A percentile compares a stretch with the other conserved stretches of the same genome.
phyloP scores from a whole-genome alignment of 2,888 invertebrate species.

The Hermodice carunculata region DNA sequence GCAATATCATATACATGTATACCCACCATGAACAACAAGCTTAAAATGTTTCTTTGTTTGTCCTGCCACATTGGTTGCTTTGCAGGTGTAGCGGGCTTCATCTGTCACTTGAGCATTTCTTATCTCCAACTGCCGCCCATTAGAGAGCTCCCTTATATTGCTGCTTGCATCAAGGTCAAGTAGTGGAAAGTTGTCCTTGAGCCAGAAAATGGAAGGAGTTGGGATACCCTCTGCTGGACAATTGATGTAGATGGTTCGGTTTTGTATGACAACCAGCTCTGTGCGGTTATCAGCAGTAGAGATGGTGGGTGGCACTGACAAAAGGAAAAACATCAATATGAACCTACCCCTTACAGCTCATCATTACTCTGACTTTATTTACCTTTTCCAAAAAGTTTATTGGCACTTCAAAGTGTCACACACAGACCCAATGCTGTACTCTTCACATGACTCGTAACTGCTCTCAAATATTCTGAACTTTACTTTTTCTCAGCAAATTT shows the following conservation, averaged over 20 bases:
- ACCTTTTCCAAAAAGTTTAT: no score
- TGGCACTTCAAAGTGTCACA: no score
- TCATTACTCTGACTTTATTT: no score
- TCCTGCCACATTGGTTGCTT: constrained; percentile 71
- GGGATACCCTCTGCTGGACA: constrained; percentile 68
- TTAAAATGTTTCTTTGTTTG: constrained; percentile 67
- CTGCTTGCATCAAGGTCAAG: constrained; percentile 58
- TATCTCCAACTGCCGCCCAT: constrained; percentile 58
- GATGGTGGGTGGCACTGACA: constrained; percentile 41
- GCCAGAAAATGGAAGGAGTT: constrained; percentile 68
- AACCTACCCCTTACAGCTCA: no score
- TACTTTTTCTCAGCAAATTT: no score
- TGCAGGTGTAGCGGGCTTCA: constrained; percentile 70
- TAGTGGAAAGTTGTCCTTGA: constrained; percentile 52
- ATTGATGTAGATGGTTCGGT: constrained; percentile 62
- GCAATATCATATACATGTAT: no score
- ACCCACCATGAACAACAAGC: constrained; percentile 66
- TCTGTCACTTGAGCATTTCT: constrained; percentile 58
- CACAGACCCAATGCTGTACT: no score
- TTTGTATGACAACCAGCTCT: constrained; percentile 61
- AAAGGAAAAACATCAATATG: neutral
- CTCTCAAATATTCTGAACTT: no score
- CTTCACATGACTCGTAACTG: no score
- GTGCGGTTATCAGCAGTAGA: constrained; percentile 8
- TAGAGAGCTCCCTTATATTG: constrained; percentile 52